These are phyloP conservation scores for Cherax quadricarinatus DNA, from an alignment of 1,140 invertebrate genomes.

Conservation along the genomic window DNA sequence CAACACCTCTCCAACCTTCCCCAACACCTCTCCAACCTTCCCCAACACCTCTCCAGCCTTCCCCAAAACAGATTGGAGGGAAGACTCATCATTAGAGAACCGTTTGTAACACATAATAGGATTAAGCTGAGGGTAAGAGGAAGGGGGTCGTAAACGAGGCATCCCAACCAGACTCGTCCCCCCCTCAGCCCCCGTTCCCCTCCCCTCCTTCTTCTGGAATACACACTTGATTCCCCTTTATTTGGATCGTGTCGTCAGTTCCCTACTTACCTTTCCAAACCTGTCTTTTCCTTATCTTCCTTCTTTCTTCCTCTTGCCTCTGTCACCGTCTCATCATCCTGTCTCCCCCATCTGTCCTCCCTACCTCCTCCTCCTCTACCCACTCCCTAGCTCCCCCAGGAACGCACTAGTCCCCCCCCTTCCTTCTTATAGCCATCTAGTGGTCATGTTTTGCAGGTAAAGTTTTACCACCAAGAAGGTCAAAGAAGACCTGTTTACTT, in stretches of 20 bases:
- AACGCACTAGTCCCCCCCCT: too few species aligned
- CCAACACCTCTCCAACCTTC: not conserved
- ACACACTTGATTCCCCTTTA: not conserved
- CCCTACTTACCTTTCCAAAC: not conserved
- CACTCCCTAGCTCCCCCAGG: too few species aligned
- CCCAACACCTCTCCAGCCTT: not conserved
- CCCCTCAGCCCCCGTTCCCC: not conserved
- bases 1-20: not conserved
- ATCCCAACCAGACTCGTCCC: not conserved
- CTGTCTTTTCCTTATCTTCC: not conserved
- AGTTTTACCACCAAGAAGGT: too few species aligned
- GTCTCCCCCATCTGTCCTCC: too few species aligned
- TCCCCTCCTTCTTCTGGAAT: not conserved
- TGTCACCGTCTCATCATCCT: too few species aligned
- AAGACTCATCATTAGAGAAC: slow-evolving; percentile 58
- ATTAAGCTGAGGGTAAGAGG: slow-evolving; percentile 38
- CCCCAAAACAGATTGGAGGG: not conserved
- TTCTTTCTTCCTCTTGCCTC: too few species aligned
- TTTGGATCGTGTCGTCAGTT: too few species aligned
- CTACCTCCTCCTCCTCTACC: too few species aligned
- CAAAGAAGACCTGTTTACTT: not conserved
- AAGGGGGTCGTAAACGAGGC: slow-evolving; percentile 52
- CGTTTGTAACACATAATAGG: slow-evolving; percentile 66
- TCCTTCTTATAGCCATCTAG: not conserved
- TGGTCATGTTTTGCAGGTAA: not conserved